phyloP scores from a whole-genome alignment of 2,797 vertebrate genomes.

The Sebastes ruberrimus region DNA sequence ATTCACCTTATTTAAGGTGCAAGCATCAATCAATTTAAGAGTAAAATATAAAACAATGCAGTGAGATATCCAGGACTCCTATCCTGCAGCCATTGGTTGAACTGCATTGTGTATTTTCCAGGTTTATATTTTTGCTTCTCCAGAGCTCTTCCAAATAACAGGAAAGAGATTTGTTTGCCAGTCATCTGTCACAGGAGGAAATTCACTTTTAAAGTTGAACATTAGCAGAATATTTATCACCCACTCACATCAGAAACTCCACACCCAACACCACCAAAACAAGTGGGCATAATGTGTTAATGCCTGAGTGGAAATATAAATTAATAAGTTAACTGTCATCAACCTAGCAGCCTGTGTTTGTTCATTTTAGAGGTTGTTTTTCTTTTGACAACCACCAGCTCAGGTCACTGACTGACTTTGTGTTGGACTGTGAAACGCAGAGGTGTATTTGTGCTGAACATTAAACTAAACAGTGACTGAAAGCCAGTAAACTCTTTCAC shows the following conservation, averaged over 20 bases:
- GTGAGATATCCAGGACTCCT: background rate
- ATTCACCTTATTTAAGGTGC: background rate
- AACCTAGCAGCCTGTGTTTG: background rate
- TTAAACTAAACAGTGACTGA: constrained; percentile 23
- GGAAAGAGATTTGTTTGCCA: background rate
- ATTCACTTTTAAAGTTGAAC: background rate
- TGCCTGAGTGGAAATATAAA: background rate
- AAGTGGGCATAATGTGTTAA: background rate
- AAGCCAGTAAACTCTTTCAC: constrained; percentile 34
- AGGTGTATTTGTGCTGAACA: background rate
- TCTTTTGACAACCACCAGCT: background rate
- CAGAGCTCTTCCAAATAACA: background rate
- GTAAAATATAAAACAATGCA: background rate
- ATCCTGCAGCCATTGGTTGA: background rate
- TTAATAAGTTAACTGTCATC: background rate
- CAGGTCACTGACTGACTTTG: background rate
- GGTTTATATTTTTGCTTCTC: background rate
- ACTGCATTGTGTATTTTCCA: background rate
- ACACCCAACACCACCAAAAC: background rate
- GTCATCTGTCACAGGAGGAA: background rate
- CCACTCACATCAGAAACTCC: background rate
- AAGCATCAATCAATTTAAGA: background rate
- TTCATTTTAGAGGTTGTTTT: background rate
- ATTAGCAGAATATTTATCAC: background rate
- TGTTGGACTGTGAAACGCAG: background rate